These are phyloP conservation scores for Tapera naevia DNA, from an alignment of 2,797 vertebrate genomes.

Conservation along the genomic window DNA sequence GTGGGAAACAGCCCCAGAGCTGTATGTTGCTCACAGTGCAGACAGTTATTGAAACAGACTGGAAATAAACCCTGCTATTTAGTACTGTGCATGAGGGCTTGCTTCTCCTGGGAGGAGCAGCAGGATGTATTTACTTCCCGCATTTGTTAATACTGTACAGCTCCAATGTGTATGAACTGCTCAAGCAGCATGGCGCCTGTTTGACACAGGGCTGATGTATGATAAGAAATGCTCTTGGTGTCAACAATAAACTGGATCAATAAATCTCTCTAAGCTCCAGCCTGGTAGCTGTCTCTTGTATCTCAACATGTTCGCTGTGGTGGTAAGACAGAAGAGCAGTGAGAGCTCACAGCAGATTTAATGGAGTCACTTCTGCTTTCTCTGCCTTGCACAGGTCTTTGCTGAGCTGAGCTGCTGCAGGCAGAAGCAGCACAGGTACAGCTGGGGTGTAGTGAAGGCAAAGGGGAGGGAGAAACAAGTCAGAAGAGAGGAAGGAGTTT, in stretches of 20 bases:
- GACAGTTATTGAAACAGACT: background rate
- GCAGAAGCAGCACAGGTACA: background rate
- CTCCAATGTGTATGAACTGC: slow-evolving; percentile 33
- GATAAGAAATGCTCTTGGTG: slow-evolving; percentile 3
- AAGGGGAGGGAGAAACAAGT: background rate
- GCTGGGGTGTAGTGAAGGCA: background rate
- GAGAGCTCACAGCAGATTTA: background rate
- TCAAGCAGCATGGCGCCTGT: slow-evolving; percentile 31
- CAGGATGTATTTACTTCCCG: background rate
- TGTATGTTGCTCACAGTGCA: background rate
- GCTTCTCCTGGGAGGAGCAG: slow-evolving; percentile 33
- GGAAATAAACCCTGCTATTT: slow-evolving; percentile 32
- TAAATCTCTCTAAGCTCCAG: slow-evolving; percentile 32
- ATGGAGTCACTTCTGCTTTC: background rate
- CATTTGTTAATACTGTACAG: slow-evolving; percentile 56
- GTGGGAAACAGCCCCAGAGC: background rate
- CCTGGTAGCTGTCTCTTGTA: slow-evolving; percentile 2
- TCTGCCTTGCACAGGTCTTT: background rate
- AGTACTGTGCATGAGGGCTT: slow-evolving; percentile 15
- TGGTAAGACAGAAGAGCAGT: background rate
- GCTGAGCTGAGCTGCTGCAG: background rate
- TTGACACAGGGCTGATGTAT: background rate
- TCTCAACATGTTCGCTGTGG: background rate
- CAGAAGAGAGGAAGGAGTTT: background rate
- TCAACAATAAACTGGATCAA: slow-evolving; percentile 56